These are phyloP conservation scores for Linepithema humile DNA, from an alignment of 1,140 invertebrate genomes.

Conservation along the genomic window DNA sequence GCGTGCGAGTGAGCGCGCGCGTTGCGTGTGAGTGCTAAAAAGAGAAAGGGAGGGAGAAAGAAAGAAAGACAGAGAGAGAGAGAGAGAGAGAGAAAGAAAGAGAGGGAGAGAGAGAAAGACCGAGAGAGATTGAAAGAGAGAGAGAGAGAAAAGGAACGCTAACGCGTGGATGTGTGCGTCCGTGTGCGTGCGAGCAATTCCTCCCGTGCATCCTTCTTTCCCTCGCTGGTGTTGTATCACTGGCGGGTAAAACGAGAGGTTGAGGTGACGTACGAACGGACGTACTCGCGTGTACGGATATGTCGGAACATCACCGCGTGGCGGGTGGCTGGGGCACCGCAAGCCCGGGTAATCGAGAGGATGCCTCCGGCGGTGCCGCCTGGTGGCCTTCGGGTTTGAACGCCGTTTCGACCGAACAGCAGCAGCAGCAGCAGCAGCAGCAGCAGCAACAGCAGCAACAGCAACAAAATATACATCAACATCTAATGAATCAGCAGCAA, in stretches of 20 bases:
- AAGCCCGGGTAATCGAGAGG: conserved; percentile 84
- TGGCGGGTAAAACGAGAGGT: conserved; percentile 63
- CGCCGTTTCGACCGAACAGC: conserved; percentile 77
- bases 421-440: conserved; percentile 74
- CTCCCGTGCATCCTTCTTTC: conserved; percentile 67
- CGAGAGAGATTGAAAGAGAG: conserved; percentile 60
- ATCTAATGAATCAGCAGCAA: conserved; percentile 81
- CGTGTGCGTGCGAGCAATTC: conserved; percentile 58
- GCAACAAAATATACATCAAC: conserved; percentile 82
- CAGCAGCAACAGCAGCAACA: conserved; percentile 78
- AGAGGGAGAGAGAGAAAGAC: conserved; percentile 35
- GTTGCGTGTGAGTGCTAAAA: conserved; percentile 53
- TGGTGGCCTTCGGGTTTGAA: conserved; percentile 82
- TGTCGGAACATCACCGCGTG: conserved; percentile 84
- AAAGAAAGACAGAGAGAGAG: conserved; percentile 28
- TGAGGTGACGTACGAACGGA: conserved; percentile 68
- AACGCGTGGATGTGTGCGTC: conserved; percentile 57
- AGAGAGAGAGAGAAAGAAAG: conserved; percentile 30
- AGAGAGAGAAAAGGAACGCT: conserved; percentile 74
- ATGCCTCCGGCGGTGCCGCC: conserved; percentile 83
- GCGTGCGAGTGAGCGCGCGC: conserved; percentile 31
- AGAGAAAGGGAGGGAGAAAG: conserved; percentile 40
- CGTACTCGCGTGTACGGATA: conserved; percentile 74
- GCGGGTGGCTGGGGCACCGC: conserved; percentile 83
- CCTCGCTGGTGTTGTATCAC: conserved; percentile 60